Evolutionary conservation across 2,113 vertebrate species (phyloP), one percentile per base, ranked within the genome.

Genomic region (Rhipidura dahli): DNA sequence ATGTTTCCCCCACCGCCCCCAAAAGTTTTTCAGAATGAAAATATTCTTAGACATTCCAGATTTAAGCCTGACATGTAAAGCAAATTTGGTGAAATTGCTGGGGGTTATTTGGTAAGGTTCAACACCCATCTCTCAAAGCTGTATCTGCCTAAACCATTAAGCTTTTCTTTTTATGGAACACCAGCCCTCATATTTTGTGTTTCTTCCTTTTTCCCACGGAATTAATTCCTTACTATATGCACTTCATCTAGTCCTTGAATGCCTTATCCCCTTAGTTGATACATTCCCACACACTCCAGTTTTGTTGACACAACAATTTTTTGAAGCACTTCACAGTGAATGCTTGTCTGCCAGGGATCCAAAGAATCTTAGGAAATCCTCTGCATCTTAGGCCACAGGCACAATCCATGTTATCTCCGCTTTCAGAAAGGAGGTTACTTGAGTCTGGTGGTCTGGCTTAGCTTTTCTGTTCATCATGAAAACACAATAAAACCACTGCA

Each of bases 311-410:
- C 76, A 96, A 96, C 66, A 75, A 66, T 93, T 82, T 88, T 87
- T 89, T 95, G 63, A 97, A 95, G 89, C 26, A 45, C 59, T 87
- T 94, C 93, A 92, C 65, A 87, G 81, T 50, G 78, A 87, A 80
- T 1, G 9, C 18, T 86, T 94, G 64, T 77, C 93, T 93, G 73
- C 87, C 83, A 88, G 15, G 42, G 6, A 61, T 87, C 70, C 69
- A 89, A 78, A 95, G 94, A 97, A 96, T 77, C 81, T 73, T 56
- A 96, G 94, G 90, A 98, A 97, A 97, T 91, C 90, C 90, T 97
- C 68, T 71, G 76, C 51, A 39, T 94, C 82, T 84, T n/a, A 57
- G 75, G 56, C 44, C 71, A 51, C 53, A 73, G 26, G 54, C 27
- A 82, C 50, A 83, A 54, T 13, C 53, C 86, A 69, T 13, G 33